Conservation (phyloP, 64 coral and sea anemone species). For the Stylophora pistillata region DNA sequence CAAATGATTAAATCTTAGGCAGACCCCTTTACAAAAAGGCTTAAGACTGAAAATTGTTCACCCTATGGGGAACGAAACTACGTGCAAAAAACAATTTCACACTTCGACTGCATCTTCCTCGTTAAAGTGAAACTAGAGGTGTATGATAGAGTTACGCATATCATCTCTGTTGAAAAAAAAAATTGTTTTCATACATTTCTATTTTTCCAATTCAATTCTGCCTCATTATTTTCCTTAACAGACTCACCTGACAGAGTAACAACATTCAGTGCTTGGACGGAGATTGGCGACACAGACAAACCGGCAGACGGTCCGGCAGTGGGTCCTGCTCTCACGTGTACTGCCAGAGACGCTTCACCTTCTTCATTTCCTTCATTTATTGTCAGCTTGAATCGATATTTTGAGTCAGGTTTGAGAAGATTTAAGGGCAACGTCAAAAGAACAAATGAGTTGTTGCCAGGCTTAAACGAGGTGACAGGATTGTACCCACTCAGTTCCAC, state of each 20-base stretch:
- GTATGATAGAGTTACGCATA: too few species aligned
- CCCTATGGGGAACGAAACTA: too few species aligned
- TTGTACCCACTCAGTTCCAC: not conserved
- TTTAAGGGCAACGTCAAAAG: not conserved
- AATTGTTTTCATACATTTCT: not conserved
- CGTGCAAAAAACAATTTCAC: too few species aligned
- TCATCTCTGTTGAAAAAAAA: not conserved
- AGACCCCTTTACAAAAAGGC: too few species aligned
- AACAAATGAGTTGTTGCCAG: not conserved
- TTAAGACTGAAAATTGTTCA: too few species aligned
- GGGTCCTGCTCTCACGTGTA: slow-evolving; percentile 4
- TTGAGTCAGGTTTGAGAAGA: not conserved
- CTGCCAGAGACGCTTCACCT: not conserved
- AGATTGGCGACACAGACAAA: not conserved
- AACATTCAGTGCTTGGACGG: not conserved
- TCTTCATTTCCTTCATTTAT: slow-evolving; percentile 2
- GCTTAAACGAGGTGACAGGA: not conserved
- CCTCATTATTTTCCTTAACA: not conserved
- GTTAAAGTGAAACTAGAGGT: too few species aligned
- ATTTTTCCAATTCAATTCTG: not conserved
- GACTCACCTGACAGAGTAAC: not conserved
- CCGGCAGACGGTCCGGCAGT: not conserved
- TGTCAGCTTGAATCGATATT: slow-evolving; percentile 37
- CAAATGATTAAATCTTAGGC: too few species aligned
- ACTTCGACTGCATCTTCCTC: too few species aligned